phyloP scores from a whole-genome alignment of 2,888 invertebrate genomes.

The Lasioglossum leucozonium region DNA sequence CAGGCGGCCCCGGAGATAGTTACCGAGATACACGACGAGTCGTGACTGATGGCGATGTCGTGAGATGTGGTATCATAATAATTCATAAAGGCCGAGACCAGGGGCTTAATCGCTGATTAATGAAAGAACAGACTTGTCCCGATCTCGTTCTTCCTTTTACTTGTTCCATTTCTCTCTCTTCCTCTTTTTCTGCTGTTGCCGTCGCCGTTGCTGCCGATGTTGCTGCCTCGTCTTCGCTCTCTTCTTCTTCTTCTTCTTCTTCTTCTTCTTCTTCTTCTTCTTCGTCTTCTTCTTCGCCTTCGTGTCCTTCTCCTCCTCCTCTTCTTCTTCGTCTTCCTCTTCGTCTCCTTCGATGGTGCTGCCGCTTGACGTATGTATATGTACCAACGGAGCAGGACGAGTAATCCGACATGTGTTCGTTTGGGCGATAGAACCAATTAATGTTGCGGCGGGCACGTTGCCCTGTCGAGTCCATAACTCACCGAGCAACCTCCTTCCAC shows the following conservation, averaged over 20 bases:
- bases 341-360: constrained; percentile 51
- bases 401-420: constrained; percentile 81
- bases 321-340: constrained; percentile 20
- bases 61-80: constrained; percentile 84
- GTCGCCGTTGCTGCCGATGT: constrained; percentile 33
- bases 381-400: constrained; percentile 69
- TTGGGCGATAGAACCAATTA: constrained; percentile 81
- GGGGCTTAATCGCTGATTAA: constrained; percentile 83
- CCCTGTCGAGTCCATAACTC: constrained; percentile 74
- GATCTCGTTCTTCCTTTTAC: constrained; percentile 73
- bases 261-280: constrained; percentile 38
- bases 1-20: constrained; percentile 78
- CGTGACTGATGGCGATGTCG: constrained; percentile 84
- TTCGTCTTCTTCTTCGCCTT: constrained; percentile 49
- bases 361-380: constrained; percentile 70
- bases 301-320: constrained; percentile 38
- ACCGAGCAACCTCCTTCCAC: constrained; percentile 62
- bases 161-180: constrained; percentile 57
- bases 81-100: constrained; percentile 82
- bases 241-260: constrained; percentile 33
- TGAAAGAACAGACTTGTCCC: constrained; percentile 80
- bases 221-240: constrained; percentile 24
- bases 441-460: constrained; percentile 76
- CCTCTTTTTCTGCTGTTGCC: constrained; percentile 29
- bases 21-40: constrained; percentile 80